Conservation (phyloP, 2,113 vertebrate species). For the human region GRCh38 chr4:54894501-54895000, state of each 20-base stretch:
- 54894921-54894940: background rate
- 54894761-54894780: background rate
- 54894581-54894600: too few species aligned
- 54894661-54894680: background rate
- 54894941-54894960: background rate
- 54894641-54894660: accelerated
- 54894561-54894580: too few species aligned
- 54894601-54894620: too few species aligned
- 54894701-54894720: background rate
- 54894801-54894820: background rate
- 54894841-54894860: background rate
- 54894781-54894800: background rate
- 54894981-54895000: background rate
- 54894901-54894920: background rate
- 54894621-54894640: too few species aligned
- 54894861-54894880: background rate
- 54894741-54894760: background rate
- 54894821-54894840: background rate
- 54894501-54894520: too few species aligned
- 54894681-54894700: background rate
- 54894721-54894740: background rate
- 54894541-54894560: too few species aligned
- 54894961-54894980: background rate
- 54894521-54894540: too few species aligned
- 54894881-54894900: background rate